Percentiles rank a stretch among this genome's conserved stretches.
Conservation (phyloP, 2,888 invertebrate species). For the Polyploca ridens region DNA sequence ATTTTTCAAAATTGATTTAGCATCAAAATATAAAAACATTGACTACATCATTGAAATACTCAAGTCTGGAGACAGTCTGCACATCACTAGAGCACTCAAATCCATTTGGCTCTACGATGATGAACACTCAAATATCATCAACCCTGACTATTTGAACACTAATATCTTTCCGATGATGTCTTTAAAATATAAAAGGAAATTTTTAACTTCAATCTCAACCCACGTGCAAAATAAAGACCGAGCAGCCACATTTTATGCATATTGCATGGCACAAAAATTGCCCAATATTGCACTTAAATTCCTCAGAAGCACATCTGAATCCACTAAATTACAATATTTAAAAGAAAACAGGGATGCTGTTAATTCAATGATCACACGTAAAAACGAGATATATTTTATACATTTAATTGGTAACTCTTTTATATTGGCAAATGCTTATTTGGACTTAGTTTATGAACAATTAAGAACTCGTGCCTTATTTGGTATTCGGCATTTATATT, state of each 20-base stretch:
- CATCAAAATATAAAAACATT: constrained; percentile 27
- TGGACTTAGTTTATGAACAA: constrained; percentile 1
- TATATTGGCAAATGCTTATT: constrained; percentile 7
- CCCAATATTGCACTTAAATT: constrained; percentile 17
- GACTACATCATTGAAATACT: constrained; percentile 26
- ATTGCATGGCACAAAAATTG: not conserved
- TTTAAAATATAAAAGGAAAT: not conserved
- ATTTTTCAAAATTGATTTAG: constrained; percentile 36
- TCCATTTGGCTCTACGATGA: constrained; percentile 32
- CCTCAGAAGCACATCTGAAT: constrained; percentile 13
- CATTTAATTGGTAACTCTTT: constrained; percentile 19
- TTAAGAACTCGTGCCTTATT: not conserved
- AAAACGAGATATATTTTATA: constrained; percentile 12
- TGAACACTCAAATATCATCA: constrained; percentile 26
- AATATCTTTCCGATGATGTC: constrained; percentile 33
- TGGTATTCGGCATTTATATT: constrained; percentile 36
- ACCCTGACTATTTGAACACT: constrained; percentile 31
- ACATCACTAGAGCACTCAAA: constrained; percentile 35
- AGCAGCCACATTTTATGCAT: not conserved
- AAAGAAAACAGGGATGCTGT: not conserved
- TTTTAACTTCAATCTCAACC: not conserved
- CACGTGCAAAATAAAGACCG: not conserved
- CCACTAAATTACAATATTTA: constrained; percentile 14
- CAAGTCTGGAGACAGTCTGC: constrained; percentile 34
- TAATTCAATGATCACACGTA: not conserved